phyloP scores from a whole-genome alignment of 1,140 invertebrate genomes.

The Rhopalosiphum padi region DNA sequence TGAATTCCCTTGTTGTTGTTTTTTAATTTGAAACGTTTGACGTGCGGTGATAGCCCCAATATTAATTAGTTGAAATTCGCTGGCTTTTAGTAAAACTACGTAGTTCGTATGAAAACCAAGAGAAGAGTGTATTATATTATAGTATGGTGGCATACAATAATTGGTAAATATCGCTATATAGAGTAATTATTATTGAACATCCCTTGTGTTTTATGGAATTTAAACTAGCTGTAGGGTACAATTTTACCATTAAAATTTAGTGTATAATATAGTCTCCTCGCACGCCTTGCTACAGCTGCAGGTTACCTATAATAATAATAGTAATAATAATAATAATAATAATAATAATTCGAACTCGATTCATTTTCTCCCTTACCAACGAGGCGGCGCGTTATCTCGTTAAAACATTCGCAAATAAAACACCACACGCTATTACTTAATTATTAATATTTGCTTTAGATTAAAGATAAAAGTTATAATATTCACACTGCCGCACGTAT shows the following conservation, averaged over 20 bases:
- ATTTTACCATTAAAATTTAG: neutral
- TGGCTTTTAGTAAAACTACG: neutral
- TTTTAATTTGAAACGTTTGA: neutral
- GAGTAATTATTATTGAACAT: neutral
- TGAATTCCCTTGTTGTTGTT: neutral
- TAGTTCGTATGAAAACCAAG: neutral
- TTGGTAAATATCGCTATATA: neutral
- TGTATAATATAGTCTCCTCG: neutral
- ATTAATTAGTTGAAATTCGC: neutral
- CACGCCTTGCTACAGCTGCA: neutral
- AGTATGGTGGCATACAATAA: neutral
- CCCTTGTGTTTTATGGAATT: neutral
- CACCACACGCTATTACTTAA: neutral
- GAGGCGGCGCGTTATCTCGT: neutral
- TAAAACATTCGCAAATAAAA: slow-evolving; percentile 29
- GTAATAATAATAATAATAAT: slow-evolving; percentile 10
- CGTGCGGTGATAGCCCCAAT: neutral
- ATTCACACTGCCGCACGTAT: neutral
- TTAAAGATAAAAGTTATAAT: neutral
- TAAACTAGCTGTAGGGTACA: neutral
- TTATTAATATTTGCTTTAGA: neutral
- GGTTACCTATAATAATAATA: neutral
- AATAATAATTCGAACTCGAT: slow-evolving; percentile 24
- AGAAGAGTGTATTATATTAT: neutral
- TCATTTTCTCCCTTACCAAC: neutral